Evolutionary conservation across 1,140 invertebrate genomes (phyloP), one percentile per base, ranked within the genome.

Genomic region (Drosophila auraria): DNA sequence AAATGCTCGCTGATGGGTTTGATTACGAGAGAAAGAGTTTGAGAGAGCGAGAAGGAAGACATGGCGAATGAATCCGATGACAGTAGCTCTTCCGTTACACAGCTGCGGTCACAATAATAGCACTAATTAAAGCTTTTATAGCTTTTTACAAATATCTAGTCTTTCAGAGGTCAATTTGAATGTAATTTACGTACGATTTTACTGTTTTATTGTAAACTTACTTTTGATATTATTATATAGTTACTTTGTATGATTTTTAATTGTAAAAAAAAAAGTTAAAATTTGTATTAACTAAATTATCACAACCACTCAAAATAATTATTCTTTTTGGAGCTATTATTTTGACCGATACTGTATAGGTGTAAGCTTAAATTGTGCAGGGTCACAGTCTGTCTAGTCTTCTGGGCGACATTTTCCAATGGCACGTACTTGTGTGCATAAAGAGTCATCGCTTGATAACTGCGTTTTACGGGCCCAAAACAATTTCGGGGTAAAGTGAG

Each of bases 381-480:
- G 54, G 54, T 57, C 54, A 57, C 20, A 57, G 54, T 40, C 36
- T 57, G 54, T 57, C 54, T 57, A 57, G 54, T 57, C 36, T 57
- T 25, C 25, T 25, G 17, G 54, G 6, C 20, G 36, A 23, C 40
- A 25, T 57, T 20, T 40, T 57, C 36, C 54, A 57, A 57, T 40
- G 36, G 15, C 54, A 57, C 54, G 54, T 57, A 40, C 14, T 40
- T 57, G 54, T 57, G 54, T 57, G 54, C 54, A 25, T 2, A 11
- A 57, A 57, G 54, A 57, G 54, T 57, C 54, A 57, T 57, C 54
- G 54, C 54, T 57, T 57, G 54, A 57, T 57, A 57, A 40, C 54
- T 57, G 54, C 54, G 54, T 57, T 57, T 57, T 57, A 57, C 36
- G 33, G 20, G 54, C 5, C 30, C 12, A 36, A 25, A 57, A 57